Base-by-base conservation (phyloP, 1,140 invertebrate species). In the Cydia pomonella region DNA sequence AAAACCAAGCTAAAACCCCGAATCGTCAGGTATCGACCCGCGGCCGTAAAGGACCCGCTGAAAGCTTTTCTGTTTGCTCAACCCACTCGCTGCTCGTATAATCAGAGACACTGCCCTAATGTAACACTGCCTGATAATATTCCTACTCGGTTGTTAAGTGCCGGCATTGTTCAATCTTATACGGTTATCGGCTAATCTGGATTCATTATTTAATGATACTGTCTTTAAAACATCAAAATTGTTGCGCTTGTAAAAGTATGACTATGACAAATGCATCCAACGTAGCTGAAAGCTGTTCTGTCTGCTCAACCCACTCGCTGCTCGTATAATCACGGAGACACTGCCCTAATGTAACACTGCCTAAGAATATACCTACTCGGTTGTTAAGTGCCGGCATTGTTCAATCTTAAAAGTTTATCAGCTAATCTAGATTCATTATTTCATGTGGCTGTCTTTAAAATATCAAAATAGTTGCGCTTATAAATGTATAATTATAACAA, bases 41-140 rank as follows among this genome's bases (percentile, higher is more conserved):
- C 75, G 77, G 75, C 82, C 75, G 80, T 82, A 79, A 81, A 81
- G 81, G 79, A 76, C 75, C 86, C 84, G 82, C 80, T 88, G 81
- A 88, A 86, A 86, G 85, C 86, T 79, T 84, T 86, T 86, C 78
- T 85, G 83, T 89, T 87, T 89, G 82, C 82, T 82, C 83, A 86
- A 82, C 82, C 80, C 81, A 74, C 78, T 86, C 81, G 80, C 74
- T 79, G 76, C 78, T 81, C 80, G 38, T 83, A 86, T 88, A 86
- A 88, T 88, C 80, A 79, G 75, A 81, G 25, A n/a, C 82, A 85
- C 80, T 80, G 74, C 76, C 74, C 74, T 77, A 86, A 86, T 82
- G 80, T 73, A 66, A 72, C 63, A 72, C 23, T 63, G 21, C 27
- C 13, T 25, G 63, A 66, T 27, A 29, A 66, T 66, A 66, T 66